These are phyloP conservation scores for Cotesia congregata DNA, from an alignment of 2,888 invertebrate species.

Conservation along the genomic window DNA sequence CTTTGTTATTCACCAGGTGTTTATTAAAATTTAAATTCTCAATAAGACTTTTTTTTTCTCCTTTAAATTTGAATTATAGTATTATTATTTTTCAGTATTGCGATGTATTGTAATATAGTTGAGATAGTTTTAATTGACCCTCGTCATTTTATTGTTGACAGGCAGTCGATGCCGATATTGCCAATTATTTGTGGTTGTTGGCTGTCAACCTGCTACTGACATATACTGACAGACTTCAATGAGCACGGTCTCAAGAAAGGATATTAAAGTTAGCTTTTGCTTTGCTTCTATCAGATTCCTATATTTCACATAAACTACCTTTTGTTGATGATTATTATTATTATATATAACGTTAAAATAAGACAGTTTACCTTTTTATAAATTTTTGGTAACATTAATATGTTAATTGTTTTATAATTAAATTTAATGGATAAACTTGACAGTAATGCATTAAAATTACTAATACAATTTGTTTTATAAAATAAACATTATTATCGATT, in stretches of 20 bases:
- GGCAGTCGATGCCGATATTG: constrained; percentile 22
- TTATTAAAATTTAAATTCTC: too few relatives aligned
- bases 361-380: too few relatives aligned
- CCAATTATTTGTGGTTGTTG: neutral
- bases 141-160: constrained; percentile 17
- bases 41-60: neutral
- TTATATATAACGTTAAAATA: too few relatives aligned
- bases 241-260: constrained; percentile 20
- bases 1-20: too few relatives aligned
- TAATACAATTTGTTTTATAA: too few relatives aligned
- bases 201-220: constrained; percentile 34
- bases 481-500: neutral
- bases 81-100: constrained; percentile 15
- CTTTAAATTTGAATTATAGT: neutral
- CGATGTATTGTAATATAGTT: neutral
- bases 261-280: constrained; percentile 21
- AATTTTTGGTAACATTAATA: too few relatives aligned
- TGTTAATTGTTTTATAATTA: too few relatives aligned
- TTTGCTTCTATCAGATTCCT: constrained; percentile 25
- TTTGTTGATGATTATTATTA: too few relatives aligned
- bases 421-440: too few relatives aligned
- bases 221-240: constrained; percentile 23
- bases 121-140: constrained; percentile 30
- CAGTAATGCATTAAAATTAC: neutral
- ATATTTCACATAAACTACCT: too few relatives aligned